Evolutionary conservation across 2,888 invertebrate species (phyloP).

Genomic region (Ditula angustiorana): DNA sequence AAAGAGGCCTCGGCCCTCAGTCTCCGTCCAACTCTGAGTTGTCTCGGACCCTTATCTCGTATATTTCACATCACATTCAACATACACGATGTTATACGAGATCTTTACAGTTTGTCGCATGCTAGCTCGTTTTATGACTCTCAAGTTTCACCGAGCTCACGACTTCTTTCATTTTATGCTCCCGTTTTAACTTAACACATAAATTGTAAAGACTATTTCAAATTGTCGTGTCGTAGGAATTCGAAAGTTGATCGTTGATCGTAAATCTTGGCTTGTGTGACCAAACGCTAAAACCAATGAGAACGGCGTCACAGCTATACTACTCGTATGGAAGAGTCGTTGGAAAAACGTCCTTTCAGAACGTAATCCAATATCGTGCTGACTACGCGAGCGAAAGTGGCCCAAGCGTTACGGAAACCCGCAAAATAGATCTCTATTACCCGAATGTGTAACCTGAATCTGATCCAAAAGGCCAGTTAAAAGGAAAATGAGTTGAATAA

Average conservation of each 20-base stretch:
- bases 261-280: neutral
- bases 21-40: constrained; percentile 26
- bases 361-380: constrained; percentile 11
- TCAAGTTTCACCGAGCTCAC: neutral
- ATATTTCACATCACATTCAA: constrained; percentile 12
- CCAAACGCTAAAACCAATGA: neutral
- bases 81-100: neutral
- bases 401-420: constrained; percentile 12
- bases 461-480: constrained; percentile 43
- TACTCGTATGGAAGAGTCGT: neutral
- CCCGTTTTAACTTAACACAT: constrained; percentile 6
- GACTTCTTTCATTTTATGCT: constrained; percentile 11
- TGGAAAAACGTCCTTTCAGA: constrained; percentile 18
- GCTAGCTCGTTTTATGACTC: neutral
- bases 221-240: neutral
- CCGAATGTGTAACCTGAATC: constrained; percentile 45
- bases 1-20: constrained; percentile 23
- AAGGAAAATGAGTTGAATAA: constrained; percentile 61
- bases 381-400: constrained; percentile 11
- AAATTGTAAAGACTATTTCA: neutral
- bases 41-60: constrained; percentile 13
- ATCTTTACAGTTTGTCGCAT: neutral
- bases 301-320: neutral
- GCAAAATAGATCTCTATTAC: constrained; percentile 42
- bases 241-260: neutral